Percentiles rank a stretch among this genome's conserved stretches.
Evolutionary conservation across 2,113 vertebrate genomes (phyloP).

Genomic region (Acanthisitta chloris): DNA sequence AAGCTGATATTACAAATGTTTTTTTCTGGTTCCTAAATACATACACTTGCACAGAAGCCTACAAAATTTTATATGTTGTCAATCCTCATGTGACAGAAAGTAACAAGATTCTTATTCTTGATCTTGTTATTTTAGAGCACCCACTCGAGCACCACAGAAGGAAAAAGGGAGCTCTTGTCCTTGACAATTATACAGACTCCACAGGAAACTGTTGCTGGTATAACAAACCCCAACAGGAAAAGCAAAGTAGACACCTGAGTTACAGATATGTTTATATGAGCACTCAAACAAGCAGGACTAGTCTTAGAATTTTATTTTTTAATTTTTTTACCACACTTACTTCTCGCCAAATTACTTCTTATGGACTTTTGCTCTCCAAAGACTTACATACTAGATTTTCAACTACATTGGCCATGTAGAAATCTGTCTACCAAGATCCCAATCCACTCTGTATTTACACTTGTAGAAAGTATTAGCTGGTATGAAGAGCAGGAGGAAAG

Average conservation of each 20-base stretch:
- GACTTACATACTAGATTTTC: not conserved
- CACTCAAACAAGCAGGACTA: not conserved
- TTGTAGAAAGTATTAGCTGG: not conserved
- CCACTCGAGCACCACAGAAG: not conserved
- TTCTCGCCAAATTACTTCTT: not conserved
- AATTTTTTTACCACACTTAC: not conserved
- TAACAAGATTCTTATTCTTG: conserved; percentile 20
- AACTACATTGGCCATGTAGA: not conserved
- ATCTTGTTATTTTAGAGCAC: not conserved
- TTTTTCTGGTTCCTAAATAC: conserved; percentile 43
- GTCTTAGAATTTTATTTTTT: not conserved
- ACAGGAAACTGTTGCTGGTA: not conserved
- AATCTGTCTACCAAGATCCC: not conserved
- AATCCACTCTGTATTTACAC: not conserved
- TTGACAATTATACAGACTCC: not conserved
- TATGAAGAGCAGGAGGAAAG: not conserved
- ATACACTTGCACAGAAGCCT: conserved; percentile 16
- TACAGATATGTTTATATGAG: not conserved
- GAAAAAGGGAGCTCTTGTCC: not conserved
- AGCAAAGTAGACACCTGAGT: not conserved
- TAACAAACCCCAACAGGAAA: not conserved
- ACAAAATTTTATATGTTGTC: conserved; percentile 6
- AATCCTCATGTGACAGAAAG: not conserved
- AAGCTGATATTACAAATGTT: conserved; percentile 27
- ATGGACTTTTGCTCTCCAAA: not conserved